Percentiles rank a stretch among this genome's conserved stretches.
These are phyloP conservation scores for Tichodroma muraria DNA, from an alignment of 2,113 vertebrate species.

Conservation along the genomic window DNA sequence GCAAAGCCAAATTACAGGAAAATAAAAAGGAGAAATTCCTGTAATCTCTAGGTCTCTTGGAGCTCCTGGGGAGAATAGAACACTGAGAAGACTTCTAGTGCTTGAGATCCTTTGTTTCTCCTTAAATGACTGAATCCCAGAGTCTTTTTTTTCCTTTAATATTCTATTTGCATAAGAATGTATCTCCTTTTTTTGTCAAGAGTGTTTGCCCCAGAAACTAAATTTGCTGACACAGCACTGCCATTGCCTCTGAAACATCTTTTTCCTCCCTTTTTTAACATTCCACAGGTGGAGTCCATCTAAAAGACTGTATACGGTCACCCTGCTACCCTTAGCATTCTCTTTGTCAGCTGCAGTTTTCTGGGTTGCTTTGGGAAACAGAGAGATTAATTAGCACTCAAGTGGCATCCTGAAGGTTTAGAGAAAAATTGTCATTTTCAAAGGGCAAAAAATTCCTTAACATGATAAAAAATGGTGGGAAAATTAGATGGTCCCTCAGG, in stretches of 20 bases:
- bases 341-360: background rate
- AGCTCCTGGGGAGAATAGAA: background rate
- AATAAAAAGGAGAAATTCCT: background rate
- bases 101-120: background rate
- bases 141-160: background rate
- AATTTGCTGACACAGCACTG: background rate
- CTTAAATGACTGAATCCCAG: background rate
- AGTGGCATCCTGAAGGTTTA: background rate
- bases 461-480: background rate
- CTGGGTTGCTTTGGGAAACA: background rate
- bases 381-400: background rate
- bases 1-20: background rate
- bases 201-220: background rate
- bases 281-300: accelerated
- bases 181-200: background rate
- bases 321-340: background rate
- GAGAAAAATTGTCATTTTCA: background rate
- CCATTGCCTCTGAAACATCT: background rate
- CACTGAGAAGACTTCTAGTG: background rate
- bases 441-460: background rate
- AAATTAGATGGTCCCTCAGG: background rate
- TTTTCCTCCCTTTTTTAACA: background rate
- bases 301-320: background rate
- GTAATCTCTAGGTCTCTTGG: background rate
- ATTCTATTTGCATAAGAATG: background rate